Conservation (phyloP, 23 tunicate species). For the Trididemnum miniatum region DNA sequence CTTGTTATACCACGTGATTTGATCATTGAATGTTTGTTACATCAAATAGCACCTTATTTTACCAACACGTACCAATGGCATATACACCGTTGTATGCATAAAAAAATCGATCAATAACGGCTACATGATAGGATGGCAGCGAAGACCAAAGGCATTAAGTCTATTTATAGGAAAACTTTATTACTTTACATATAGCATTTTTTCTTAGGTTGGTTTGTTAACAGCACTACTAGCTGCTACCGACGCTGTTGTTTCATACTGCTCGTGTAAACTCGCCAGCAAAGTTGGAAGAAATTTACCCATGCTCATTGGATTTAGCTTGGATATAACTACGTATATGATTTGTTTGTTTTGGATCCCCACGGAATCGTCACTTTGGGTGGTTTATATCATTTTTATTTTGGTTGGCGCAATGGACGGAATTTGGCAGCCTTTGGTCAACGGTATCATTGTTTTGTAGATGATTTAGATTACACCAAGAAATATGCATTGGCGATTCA, state of each 20-base stretch:
- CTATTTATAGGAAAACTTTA: too few relatives aligned
- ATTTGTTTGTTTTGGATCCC: slow-evolving; percentile 74
- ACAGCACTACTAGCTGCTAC: slow-evolving; percentile 14
- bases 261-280: slow-evolving; percentile 33
- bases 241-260: slow-evolving; percentile 18
- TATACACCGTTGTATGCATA: too few relatives aligned
- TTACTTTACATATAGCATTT: too few relatives aligned
- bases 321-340: slow-evolving; percentile 55
- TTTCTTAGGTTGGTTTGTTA: slow-evolving; percentile 48
- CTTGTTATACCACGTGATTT: too few relatives aligned
- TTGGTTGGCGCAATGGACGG: slow-evolving; percentile 49
- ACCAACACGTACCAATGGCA: too few relatives aligned
- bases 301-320: slow-evolving; percentile 21
- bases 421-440: slow-evolving; percentile 57
- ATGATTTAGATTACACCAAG: background rate
- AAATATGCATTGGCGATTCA: too few relatives aligned
- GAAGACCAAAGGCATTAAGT: too few relatives aligned
- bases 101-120: too few relatives aligned
- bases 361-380: slow-evolving; percentile 49
- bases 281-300: slow-evolving; percentile 30
- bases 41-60: too few relatives aligned
- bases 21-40: too few relatives aligned
- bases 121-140: too few relatives aligned
- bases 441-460: slow-evolving; percentile 26
- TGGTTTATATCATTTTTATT: slow-evolving; percentile 54